These are phyloP conservation scores for Scaptomyza hsui DNA, from an alignment of 1,140 invertebrate species.

Conservation along the genomic window DNA sequence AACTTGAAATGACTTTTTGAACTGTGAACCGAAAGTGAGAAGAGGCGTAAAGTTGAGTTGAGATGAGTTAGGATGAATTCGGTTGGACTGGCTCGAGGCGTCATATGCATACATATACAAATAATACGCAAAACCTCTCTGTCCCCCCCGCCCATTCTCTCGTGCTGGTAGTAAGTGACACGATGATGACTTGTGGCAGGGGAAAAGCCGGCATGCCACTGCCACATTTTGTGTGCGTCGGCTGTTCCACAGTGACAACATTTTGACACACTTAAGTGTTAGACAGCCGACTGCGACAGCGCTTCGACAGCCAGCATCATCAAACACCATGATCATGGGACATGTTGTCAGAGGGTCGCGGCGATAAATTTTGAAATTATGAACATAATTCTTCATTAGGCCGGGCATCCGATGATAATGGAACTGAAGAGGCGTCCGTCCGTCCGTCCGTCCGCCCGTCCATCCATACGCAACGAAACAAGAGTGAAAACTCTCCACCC, in stretches of 20 bases:
- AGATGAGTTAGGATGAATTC: conserved; percentile 24
- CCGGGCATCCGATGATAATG: conserved; percentile 71
- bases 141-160: background rate
- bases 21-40: conserved; percentile 65
- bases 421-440: conserved; percentile 51
- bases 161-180: conserved; percentile 9
- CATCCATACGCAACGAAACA: conserved; percentile 17
- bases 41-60: conserved; percentile 19
- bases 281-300: conserved; percentile 46
- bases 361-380: conserved; percentile 79
- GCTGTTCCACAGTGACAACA: conserved; percentile 54
- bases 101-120: conserved; percentile 66
- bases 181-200: background rate
- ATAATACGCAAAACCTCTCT: background rate
- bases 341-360: conserved; percentile 55
- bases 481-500: conserved; percentile 32
- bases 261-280: conserved; percentile 82
- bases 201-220: conserved; percentile 61
- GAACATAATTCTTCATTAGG: conserved; percentile 82
- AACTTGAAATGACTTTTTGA: conserved; percentile 80
- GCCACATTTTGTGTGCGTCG: conserved; percentile 56
- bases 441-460: background rate
- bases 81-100: conserved; percentile 43
- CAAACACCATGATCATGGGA: conserved; percentile 28
- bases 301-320: conserved; percentile 42